A percentile compares a stretch with the other conserved stretches of the same genome.
Evolutionary conservation across 1,140 invertebrate genomes (phyloP).

Genomic region (Heliconius hermathena): DNA sequence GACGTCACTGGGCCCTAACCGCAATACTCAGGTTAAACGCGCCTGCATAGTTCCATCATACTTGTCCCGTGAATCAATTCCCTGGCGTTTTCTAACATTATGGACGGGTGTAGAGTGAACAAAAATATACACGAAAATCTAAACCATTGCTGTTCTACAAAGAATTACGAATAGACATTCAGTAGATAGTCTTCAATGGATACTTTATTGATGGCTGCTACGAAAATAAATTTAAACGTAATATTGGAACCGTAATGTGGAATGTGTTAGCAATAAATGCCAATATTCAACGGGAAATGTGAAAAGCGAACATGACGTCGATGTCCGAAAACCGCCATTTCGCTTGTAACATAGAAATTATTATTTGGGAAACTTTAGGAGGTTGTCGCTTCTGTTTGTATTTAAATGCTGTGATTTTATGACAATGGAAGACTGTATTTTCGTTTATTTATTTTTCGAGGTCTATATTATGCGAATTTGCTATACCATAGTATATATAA

Average conservation of each 20-base stretch:
- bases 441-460: neutral
- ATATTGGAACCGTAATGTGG: conserved; percentile 18
- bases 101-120: conserved; percentile 14
- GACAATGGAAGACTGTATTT: neutral
- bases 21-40: conserved; percentile 37
- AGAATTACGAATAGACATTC: neutral
- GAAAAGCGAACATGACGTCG: conserved; percentile 42
- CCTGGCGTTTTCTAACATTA: conserved; percentile 35
- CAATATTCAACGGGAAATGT: conserved; percentile 51
- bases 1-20: conserved; percentile 35
- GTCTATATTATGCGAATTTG: too few species aligned
- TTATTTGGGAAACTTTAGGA: neutral
- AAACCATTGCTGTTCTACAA: conserved; percentile 15
- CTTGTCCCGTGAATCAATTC: conserved; percentile 58
- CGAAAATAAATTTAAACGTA: conserved; percentile 13
- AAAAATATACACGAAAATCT: conserved; percentile 13
- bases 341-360: conserved; percentile 16
- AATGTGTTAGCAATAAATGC: conserved; percentile 43
- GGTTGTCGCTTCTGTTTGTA: neutral
- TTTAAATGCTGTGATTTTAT: conserved; percentile 12
- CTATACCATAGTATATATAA: too few species aligned
- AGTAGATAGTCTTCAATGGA: conserved; percentile 8
- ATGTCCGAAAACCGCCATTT: conserved; percentile 25
- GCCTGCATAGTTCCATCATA: conserved; percentile 47
- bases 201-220: neutral